Percentiles rank a stretch among this genome's conserved stretches.
Evolutionary conservation across 92 coral and sea anemone species (phyloP).

Genomic region (Umimayanthus chanpuru): DNA sequence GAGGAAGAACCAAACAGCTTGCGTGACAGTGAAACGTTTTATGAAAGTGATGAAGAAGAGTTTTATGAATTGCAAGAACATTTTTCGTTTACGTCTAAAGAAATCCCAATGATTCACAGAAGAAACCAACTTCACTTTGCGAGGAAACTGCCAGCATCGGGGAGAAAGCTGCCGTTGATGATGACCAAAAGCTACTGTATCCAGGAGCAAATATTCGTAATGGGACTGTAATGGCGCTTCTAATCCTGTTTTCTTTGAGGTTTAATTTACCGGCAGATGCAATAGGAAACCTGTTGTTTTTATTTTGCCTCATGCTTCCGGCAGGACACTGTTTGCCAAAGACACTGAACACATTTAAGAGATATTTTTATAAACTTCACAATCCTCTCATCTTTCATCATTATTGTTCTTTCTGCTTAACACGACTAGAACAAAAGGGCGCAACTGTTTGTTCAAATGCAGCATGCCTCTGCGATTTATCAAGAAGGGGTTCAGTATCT

Average conservation of each 20-base stretch:
- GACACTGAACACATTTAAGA: slow-evolving; percentile 53
- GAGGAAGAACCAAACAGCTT: neutral
- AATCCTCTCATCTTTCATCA: slow-evolving; percentile 59
- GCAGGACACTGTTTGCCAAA: slow-evolving; percentile 46
- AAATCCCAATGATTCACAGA: too few relatives aligned
- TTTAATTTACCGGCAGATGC: slow-evolving; percentile 65
- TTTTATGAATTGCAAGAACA: neutral
- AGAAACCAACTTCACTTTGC: too few relatives aligned
- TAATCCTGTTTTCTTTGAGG: slow-evolving; percentile 58
- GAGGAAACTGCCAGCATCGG: too few relatives aligned
- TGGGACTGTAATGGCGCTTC: slow-evolving; percentile 62
- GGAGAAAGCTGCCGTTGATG: too few relatives aligned
- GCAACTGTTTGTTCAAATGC: slow-evolving; percentile 56
- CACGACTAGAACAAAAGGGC: slow-evolving; percentile 16
- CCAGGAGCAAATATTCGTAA: slow-evolving; percentile 51
- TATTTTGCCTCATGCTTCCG: slow-evolving; percentile 60
- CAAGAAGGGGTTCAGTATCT: slow-evolving; percentile 23
- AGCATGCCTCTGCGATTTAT: slow-evolving; percentile 53
- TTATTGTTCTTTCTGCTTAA: slow-evolving; percentile 62
- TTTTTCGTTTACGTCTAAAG: too few relatives aligned
- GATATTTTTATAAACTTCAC: slow-evolving; percentile 49
- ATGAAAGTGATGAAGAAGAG: neutral
- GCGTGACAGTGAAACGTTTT: neutral
- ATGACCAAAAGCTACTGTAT: slow-evolving; percentile 55
- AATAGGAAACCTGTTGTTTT: slow-evolving; percentile 44